phyloP scores from a whole-genome alignment of 2,797 vertebrate species.

The Decapterus maruadsi region DNA sequence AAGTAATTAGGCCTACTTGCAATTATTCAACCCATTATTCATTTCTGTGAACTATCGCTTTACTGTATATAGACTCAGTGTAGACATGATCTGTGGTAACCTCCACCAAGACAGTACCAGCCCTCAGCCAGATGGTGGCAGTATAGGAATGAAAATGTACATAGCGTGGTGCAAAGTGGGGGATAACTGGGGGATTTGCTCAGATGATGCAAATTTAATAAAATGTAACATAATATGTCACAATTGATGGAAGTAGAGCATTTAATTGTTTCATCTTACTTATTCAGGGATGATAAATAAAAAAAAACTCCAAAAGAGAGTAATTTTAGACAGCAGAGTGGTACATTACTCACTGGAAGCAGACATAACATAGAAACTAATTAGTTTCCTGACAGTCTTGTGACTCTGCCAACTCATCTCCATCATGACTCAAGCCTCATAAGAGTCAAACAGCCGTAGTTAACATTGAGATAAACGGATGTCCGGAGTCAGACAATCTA shows the following conservation, averaged over 20 bases:
- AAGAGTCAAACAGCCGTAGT: not conserved
- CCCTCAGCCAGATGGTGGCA: slow-evolving; percentile 45
- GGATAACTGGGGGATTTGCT: too few species aligned
- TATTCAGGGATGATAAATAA: too few species aligned
- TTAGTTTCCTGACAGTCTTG: too few species aligned
- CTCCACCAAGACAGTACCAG: slow-evolving; percentile 1
- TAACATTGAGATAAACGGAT: slow-evolving; percentile 13
- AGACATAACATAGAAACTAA: not conserved
- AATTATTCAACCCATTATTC: not conserved
- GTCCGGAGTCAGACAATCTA: slow-evolving; percentile 21
- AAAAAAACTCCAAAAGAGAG: too few species aligned
- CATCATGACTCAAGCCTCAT: not conserved
- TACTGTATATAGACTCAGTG: not conserved
- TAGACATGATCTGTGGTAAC: not conserved
- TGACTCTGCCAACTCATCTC: not conserved
- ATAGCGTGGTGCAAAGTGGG: not conserved
- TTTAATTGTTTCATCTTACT: too few species aligned
- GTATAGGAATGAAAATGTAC: slow-evolving; percentile 27
- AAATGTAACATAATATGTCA: not conserved
- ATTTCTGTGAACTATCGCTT: not conserved
- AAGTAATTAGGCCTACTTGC: too few species aligned
- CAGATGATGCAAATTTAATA: not conserved
- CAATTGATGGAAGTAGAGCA: not conserved
- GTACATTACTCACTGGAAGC: too few species aligned
- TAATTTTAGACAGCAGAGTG: too few species aligned